Evolutionary conservation across 2,888 invertebrate genomes (phyloP).

Genomic region (Muscina levida): DNA sequence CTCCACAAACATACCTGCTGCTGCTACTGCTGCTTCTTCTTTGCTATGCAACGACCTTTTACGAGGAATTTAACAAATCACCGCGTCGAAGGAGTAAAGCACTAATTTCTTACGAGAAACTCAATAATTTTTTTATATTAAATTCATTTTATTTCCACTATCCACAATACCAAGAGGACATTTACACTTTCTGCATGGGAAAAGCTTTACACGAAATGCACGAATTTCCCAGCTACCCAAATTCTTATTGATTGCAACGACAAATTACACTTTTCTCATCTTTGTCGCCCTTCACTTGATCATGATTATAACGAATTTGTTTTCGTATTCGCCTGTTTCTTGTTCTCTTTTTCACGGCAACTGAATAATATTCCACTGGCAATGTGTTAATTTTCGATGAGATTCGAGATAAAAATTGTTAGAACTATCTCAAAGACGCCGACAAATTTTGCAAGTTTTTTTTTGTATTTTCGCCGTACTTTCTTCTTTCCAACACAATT

Average conservation of each 20-base stretch:
- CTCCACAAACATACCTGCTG: conserved; percentile 39
- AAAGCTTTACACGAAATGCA: too few relatives aligned
- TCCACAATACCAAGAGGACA: too few relatives aligned
- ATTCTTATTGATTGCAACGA: not conserved
- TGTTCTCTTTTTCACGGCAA: too few relatives aligned
- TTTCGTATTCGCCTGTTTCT: not conserved
- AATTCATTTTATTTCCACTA: too few relatives aligned
- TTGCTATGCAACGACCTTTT: conserved; percentile 7
- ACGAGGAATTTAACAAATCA: not conserved
- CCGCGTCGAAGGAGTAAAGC: not conserved
- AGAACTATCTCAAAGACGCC: conserved; percentile 53
- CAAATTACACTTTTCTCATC: not conserved
- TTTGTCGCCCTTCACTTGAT: not conserved
- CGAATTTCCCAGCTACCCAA: not conserved
- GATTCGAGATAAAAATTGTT: conserved; percentile 43
- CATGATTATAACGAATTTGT: not conserved
- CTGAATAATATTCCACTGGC: too few relatives aligned
- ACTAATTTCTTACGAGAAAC: too few relatives aligned
- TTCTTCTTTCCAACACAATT: conserved; percentile 22
- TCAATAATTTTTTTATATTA: too few relatives aligned
- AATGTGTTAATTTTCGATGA: not conserved
- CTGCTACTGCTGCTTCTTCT: conserved; percentile 41
- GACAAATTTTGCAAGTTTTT: conserved; percentile 52
- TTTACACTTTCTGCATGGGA: too few relatives aligned
- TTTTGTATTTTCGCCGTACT: conserved; percentile 29